These are phyloP conservation scores for Sebastolobus alascanus DNA, from an alignment of 2,797 vertebrate genomes.

Conservation along the genomic window DNA sequence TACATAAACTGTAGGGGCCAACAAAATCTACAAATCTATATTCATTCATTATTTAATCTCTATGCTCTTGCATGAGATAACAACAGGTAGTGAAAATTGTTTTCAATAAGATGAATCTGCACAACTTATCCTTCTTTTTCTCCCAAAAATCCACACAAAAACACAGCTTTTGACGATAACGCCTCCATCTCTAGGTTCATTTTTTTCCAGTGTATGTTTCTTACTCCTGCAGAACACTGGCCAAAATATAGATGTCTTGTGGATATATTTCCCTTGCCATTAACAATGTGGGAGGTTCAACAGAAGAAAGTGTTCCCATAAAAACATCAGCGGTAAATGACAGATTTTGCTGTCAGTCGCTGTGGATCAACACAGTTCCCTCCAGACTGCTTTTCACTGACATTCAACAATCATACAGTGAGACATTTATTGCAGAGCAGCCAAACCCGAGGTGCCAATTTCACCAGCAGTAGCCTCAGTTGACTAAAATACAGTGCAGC, in stretches of 20 bases:
- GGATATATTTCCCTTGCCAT: not conserved
- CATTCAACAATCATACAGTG: constrained; percentile 17
- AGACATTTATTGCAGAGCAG: constrained; percentile 23
- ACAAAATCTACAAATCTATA: not conserved
- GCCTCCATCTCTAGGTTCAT: not conserved
- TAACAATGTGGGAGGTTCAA: not conserved
- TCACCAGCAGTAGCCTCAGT: constrained; percentile 30
- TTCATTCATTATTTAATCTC: not conserved
- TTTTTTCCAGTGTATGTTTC: not conserved
- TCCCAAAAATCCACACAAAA: not conserved
- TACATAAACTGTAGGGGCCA: not conserved
- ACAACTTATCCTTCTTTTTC: not conserved
- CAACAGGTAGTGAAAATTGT: not conserved
- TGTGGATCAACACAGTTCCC: constrained; percentile 24
- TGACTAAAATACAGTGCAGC: constrained; percentile 22
- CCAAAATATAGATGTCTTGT: not conserved
- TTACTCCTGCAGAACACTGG: constrained; percentile 2
- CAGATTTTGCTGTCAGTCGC: constrained; percentile 37
- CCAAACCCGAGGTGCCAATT: constrained; percentile 52
- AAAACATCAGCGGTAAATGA: constrained; percentile 41
- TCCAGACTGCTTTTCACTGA: constrained; percentile 20
- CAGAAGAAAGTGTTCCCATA: constrained; percentile 9
- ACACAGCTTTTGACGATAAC: not conserved
- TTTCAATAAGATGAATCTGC: not conserved
- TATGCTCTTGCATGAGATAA: not conserved